phyloP scores from a whole-genome alignment of 2,888 invertebrate species.

The Diloba caeruleocephala region DNA sequence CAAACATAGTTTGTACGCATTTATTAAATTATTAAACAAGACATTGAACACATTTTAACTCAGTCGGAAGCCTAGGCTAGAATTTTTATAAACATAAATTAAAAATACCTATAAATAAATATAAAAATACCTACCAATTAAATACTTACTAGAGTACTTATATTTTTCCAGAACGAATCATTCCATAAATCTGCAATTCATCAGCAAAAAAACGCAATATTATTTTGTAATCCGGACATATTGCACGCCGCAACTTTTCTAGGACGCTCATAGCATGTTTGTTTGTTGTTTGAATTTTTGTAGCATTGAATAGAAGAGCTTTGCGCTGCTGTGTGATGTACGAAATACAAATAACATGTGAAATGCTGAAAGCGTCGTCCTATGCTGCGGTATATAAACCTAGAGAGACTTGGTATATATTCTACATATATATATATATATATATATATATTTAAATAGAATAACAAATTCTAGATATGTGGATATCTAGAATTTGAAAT shows the following conservation, averaged over 20 bases:
- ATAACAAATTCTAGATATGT: too few species aligned
- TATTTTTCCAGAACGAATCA: constrained; percentile 1
- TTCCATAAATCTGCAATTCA: constrained; percentile 39
- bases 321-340: constrained; percentile 48
- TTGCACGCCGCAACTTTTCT: constrained; percentile 78
- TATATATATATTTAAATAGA: too few species aligned
- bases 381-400: constrained; percentile 2
- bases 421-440: too few species aligned
- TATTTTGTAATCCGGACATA: constrained; percentile 84
- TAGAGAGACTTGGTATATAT: neutral
- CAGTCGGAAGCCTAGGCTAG: too few species aligned
- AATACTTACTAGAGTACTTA: neutral
- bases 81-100: too few species aligned
- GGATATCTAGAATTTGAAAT: too few species aligned
- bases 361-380: constrained; percentile 30
- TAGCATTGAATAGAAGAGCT: constrained; percentile 60
- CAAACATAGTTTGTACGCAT: too few species aligned
- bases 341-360: constrained; percentile 31
- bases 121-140: constrained; percentile 1
- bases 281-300: constrained; percentile 64
- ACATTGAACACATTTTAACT: too few species aligned
- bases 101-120: neutral
- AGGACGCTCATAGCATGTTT: constrained; percentile 65
- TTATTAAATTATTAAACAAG: too few species aligned
- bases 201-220: constrained; percentile 66